phyloP scores from a whole-genome alignment of 2,888 invertebrate genomes.

The Agrochola lota region DNA sequence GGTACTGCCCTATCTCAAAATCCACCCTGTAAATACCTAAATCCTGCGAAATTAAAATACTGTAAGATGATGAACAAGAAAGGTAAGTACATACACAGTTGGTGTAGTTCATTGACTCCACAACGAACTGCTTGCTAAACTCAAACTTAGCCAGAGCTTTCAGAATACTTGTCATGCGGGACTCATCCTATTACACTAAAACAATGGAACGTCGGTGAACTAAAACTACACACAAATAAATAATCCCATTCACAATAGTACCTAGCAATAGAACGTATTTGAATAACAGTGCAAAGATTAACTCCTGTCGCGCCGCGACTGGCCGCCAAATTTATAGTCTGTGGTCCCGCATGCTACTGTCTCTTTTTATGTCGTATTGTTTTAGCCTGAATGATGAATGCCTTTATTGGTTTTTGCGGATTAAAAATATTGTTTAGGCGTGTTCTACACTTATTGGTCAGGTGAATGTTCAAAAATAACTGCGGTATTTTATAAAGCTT shows the following conservation, averaged over 20 bases:
- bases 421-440: slow-evolving; percentile 29
- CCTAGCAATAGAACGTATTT: slow-evolving; percentile 57
- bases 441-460: not conserved
- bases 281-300: slow-evolving; percentile 67
- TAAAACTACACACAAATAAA: slow-evolving; percentile 47
- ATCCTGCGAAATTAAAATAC: not conserved
- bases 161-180: slow-evolving; percentile 20
- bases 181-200: slow-evolving; percentile 17
- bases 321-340: slow-evolving; percentile 67
- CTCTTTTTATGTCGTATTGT: slow-evolving; percentile 65
- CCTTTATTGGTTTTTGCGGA: slow-evolving; percentile 38
- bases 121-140: slow-evolving; percentile 1
- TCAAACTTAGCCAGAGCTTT: slow-evolving; percentile 17
- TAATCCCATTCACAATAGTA: slow-evolving; percentile 43
- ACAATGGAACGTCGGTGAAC: slow-evolving; percentile 40
- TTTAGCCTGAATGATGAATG: slow-evolving; percentile 58
- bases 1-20: not conserved
- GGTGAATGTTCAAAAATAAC: not conserved
- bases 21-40: not conserved
- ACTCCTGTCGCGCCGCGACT: slow-evolving; percentile 52
- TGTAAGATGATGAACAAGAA: not conserved
- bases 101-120: slow-evolving; percentile 1
- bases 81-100: not conserved
- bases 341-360: slow-evolving; percentile 66
- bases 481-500: not conserved